A percentile compares a stretch with the other conserved stretches of the same genome.
These are phyloP conservation scores for Lycaon pictus DNA, from an alignment of 2,113 vertebrate species.

Conservation along the genomic window DNA sequence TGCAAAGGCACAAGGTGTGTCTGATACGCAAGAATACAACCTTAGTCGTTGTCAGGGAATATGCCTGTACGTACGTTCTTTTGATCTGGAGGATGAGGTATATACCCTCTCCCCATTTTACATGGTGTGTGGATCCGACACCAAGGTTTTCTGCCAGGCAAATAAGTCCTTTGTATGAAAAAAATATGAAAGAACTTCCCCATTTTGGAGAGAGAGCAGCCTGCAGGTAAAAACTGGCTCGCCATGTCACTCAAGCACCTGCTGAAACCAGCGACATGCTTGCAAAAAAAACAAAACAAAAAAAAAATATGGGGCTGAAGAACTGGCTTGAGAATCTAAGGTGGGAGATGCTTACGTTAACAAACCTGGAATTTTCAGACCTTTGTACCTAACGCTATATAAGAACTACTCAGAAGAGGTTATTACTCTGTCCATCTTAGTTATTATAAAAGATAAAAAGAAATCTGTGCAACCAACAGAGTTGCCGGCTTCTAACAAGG, in stretches of 20 bases:
- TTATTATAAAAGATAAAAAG: not conserved
- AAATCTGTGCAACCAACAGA: not conserved
- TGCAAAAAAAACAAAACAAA: not conserved
- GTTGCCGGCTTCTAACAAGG: not conserved
- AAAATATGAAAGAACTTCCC: not conserved
- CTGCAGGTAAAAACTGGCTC: conserved; percentile 14
- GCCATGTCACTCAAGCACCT: not conserved
- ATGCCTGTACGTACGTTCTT: not conserved
- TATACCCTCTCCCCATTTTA: too few relatives aligned
- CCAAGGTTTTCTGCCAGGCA: not conserved
- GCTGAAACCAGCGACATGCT: not conserved
- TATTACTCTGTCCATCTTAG: not conserved
- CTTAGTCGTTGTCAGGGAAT: not conserved
- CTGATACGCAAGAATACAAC: not conserved
- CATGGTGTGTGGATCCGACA: not conserved
- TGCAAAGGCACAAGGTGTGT: conserved; percentile 62
- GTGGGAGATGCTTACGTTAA: not conserved
- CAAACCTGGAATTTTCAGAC: not conserved
- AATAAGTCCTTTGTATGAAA: not conserved
- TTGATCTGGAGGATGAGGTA: not conserved
- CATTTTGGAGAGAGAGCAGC: not conserved
- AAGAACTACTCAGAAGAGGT: not conserved
- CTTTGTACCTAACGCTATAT: not conserved
- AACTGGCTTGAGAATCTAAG: not conserved
- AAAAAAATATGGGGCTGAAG: not conserved